Evolutionary conservation across 2,113 vertebrate genomes (phyloP).

Genomic region (Ornithorhynchus anatinus): DNA sequence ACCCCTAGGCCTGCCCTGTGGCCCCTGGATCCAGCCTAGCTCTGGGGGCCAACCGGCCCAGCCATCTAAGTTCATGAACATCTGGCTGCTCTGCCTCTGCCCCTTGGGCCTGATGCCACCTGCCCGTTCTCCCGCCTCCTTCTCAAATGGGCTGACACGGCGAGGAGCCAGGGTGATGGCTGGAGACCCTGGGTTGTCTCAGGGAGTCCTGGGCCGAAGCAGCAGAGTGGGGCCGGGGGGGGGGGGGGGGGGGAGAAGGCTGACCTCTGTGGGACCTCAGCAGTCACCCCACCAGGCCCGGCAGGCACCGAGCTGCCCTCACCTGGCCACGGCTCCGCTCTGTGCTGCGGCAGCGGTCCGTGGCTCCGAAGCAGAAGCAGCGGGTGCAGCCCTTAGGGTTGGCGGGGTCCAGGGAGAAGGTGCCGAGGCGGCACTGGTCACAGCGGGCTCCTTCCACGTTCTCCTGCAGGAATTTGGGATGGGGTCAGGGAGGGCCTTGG

Average conservation of each 20-base stretch:
- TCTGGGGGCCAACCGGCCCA: no score
- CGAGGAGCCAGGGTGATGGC: neutral
- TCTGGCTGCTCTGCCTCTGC: no score
- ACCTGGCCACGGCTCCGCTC: slow-evolving; percentile 82
- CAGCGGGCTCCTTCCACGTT: slow-evolving; percentile 88
- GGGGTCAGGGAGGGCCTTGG: rapidly evolving
- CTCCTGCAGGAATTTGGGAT: slow-evolving; percentile 73
- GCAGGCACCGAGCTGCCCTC: neutral
- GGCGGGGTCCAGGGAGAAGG: slow-evolving; percentile 86
- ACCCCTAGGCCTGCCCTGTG: no score
- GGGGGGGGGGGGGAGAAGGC: neutral
- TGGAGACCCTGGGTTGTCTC: neutral
- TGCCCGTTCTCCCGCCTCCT: no score
- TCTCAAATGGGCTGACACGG: no score
- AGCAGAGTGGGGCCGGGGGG: neutral
- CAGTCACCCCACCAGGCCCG: no score
- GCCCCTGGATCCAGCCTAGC: no score
- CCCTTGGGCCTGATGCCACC: no score
- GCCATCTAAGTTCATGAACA: no score
- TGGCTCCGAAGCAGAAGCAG: slow-evolving; percentile 97
- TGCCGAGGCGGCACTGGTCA: slow-evolving; percentile 90
- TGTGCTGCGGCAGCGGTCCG: slow-evolving; percentile 85
- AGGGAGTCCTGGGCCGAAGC: neutral
- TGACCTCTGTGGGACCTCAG: no score
- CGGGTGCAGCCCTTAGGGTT: slow-evolving; percentile 97